Evolutionary conservation across 2,888 invertebrate species (phyloP), one percentile per base, ranked within the genome.

Genomic region (Melitaea athalia): DNA sequence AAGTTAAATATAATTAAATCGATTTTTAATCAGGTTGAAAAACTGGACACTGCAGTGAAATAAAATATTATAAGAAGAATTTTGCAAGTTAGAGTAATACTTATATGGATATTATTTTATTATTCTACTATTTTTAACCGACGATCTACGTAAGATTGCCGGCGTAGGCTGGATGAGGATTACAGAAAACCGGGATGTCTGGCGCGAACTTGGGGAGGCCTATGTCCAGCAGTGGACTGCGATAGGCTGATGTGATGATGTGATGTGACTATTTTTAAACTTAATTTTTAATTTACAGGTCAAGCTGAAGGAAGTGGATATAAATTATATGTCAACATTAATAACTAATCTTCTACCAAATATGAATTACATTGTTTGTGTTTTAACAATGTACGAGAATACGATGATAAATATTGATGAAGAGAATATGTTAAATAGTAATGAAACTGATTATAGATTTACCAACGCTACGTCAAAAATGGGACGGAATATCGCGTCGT

Each of bases 311-410:
- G 87, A 86, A 69, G 77, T 92, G 63, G 88, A 91, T 70, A 86
- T 82, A 75, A 84, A 77, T 72, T 89, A 91, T 72, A 87, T 87
- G 31, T 91, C 91, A 12, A 82, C 85, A 15, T 82, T 86, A 62
- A 81, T 92, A 61, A 85, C 80, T 52, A 85, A 90, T 73, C 77
- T 92, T 59, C 79, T 83, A 66, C 78, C 82, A 53, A 89, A 89
- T 68, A 81, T 81, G 33, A 89, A 91, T 71, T 92, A 92, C 72
- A 84, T 88, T 11, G 86, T 89, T 12, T 92, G 92, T 73, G 77
- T 92, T 10, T 81, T 92, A 63, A 85, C 89, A 8, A 76, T 89
- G 60, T 86, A 89, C 68, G 86, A 90, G 60, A 87, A 87, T 68
- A 80, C 84, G 31, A 70, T 81, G n/a, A 80, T 86, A 38, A 81